These are phyloP conservation scores for Delphinus delphis DNA, from an alignment of 2,113 vertebrate genomes.

Conservation along the genomic window DNA sequence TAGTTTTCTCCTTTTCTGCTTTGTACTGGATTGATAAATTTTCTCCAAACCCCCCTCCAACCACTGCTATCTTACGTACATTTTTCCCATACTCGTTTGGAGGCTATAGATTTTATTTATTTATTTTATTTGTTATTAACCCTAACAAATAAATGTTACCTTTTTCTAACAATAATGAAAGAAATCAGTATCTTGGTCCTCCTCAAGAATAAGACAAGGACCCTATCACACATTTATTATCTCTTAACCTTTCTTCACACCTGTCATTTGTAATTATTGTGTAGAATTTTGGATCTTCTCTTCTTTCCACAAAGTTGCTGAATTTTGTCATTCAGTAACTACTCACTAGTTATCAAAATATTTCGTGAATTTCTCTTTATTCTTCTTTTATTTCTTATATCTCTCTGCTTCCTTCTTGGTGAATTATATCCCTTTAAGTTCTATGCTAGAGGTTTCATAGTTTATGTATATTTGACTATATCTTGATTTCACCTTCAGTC, in stretches of 20 bases:
- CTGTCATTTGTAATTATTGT: not conserved
- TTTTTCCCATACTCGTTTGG: not conserved
- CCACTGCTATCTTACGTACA: not conserved
- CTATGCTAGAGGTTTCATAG: not conserved
- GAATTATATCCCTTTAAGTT: slow-evolving; percentile 4
- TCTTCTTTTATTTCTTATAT: not conserved
- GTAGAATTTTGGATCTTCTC: not conserved
- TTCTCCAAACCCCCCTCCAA: not conserved
- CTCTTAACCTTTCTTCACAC: not conserved
- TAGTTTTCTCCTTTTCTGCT: not conserved
- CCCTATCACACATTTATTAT: not conserved
- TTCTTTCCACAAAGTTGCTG: not conserved
- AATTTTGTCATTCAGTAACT: not conserved
- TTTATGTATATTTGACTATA: not conserved
- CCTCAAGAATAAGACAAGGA: not conserved
- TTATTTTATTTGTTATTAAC: no score
- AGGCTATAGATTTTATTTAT: not conserved
- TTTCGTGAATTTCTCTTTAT: not conserved
- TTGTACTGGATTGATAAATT: not conserved
- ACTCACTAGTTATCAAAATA: not conserved
- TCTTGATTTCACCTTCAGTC: not conserved
- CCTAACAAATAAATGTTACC: not conserved
- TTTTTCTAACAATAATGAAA: not conserved
- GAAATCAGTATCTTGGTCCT: not conserved
- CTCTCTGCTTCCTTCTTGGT: not conserved